phyloP scores from a whole-genome alignment of 2,888 invertebrate genomes.

The Mayetiola destructor region DNA sequence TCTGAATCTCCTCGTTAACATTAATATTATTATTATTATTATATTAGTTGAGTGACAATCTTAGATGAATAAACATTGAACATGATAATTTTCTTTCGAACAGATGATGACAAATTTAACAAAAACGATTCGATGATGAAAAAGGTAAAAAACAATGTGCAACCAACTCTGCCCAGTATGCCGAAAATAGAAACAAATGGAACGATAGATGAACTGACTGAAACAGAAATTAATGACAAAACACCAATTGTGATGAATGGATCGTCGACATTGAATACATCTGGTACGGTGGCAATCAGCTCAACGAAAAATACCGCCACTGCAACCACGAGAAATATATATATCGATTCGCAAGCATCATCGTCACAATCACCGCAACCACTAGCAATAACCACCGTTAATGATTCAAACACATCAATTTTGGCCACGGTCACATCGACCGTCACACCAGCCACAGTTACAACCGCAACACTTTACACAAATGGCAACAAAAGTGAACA shows the following conservation, averaged over 20 bases:
- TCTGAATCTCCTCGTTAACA: no score
- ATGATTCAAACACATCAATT: neutral
- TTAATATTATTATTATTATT: no score
- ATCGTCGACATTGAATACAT: no score
- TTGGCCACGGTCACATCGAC: neutral
- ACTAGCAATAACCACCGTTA: neutral
- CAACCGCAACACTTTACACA: constrained; percentile 13
- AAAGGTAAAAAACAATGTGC: constrained; percentile 23
- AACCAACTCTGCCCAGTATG: constrained; percentile 31
- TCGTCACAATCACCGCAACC: neutral
- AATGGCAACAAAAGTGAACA: neutral
- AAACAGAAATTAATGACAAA: no score
- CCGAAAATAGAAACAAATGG: constrained; percentile 23
- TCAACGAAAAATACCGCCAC: neutral
- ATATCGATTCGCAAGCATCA: neutral
- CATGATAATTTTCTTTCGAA: neutral
- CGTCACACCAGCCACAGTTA: constrained; percentile 15
- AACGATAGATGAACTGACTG: neutral
- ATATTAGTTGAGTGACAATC: no score
- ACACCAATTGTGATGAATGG: no score
- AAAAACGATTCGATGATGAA: constrained; percentile 20
- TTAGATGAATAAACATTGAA: no score
- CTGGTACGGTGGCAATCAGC: no score
- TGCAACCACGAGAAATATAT: neutral
- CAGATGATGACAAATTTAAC: neutral